A percentile compares a stretch with the other conserved stretches of the same genome.
These are phyloP conservation scores for Macrostomum cliftonense DNA, from an alignment of 2,888 invertebrate species.

Conservation along the genomic window DNA sequence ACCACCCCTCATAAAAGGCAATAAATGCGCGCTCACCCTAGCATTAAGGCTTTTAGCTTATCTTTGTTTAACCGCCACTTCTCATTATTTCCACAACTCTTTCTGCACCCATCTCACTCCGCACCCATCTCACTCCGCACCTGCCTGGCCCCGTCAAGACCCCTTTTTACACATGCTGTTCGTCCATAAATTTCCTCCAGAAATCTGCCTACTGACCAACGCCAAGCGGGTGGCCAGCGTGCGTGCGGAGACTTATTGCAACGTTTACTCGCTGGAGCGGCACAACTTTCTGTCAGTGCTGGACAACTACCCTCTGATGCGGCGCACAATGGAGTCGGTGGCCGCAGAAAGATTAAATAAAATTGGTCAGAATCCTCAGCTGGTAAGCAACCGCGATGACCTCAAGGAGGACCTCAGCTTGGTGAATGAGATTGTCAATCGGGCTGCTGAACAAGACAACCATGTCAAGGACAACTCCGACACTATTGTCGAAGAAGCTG, in stretches of 20 bases:
- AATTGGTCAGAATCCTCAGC: slow-evolving; percentile 75
- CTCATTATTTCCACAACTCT: slow-evolving; percentile 87
- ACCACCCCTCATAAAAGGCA: too few species aligned
- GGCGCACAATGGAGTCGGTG: slow-evolving; percentile 94
- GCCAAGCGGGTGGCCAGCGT: slow-evolving; percentile 88
- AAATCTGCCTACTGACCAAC: slow-evolving; percentile 89
- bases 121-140: slow-evolving; percentile 53
- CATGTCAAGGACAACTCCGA: too few species aligned
- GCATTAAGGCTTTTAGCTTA: too few species aligned
- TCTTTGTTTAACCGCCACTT: too few species aligned
- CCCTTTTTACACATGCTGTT: too few species aligned
- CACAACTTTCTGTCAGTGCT: slow-evolving; percentile 93
- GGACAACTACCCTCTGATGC: slow-evolving; percentile 92
- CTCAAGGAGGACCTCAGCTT: slow-evolving; percentile 31
- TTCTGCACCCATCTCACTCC: slow-evolving; percentile 86
- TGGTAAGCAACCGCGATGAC: slow-evolving; percentile 32
- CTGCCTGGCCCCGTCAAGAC: too few species aligned
- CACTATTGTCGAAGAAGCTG: too few species aligned
- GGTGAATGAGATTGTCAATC: too few species aligned
- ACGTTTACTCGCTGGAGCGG: slow-evolving; percentile 86
- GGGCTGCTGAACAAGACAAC: too few species aligned
- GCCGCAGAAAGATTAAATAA: slow-evolving; percentile 93
- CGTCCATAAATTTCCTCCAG: too few species aligned
- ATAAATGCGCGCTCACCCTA: too few species aligned
- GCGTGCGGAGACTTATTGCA: slow-evolving; percentile 91